These are phyloP conservation scores for Neomorphus geoffroyi DNA, from an alignment of 2,797 vertebrate species.

Conservation along the genomic window DNA sequence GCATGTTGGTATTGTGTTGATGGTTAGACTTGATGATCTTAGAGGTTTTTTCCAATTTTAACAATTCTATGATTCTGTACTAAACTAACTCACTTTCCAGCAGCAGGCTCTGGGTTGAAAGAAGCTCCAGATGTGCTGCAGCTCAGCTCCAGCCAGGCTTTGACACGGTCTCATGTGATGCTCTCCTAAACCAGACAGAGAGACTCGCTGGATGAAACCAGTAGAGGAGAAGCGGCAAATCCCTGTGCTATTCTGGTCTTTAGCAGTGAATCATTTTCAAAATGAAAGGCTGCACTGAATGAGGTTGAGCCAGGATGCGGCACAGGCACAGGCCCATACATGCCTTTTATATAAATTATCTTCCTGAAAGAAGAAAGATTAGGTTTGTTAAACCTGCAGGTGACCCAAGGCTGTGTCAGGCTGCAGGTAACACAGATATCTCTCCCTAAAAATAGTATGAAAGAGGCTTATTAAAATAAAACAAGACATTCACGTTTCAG, in stretches of 20 bases:
- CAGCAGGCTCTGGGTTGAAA: not conserved
- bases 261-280: not conserved
- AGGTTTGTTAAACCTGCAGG: not conserved
- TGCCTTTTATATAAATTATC: not conserved
- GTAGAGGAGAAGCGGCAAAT: not conserved
- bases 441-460: constrained; percentile 4
- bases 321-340: not conserved
- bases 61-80: no score
- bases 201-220: not conserved
- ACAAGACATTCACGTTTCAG: constrained; percentile 6
- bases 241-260: not conserved
- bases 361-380: not conserved
- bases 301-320: not conserved
- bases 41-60: no score
- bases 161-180: not conserved
- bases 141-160: not conserved
- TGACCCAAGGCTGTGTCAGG: not conserved
- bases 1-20: no score
- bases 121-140: not conserved
- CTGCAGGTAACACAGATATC: constrained; percentile 7
- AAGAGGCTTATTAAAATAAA: constrained; percentile 2
- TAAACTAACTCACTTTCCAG: not conserved
- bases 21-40: no score
- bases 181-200: not conserved
- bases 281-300: not conserved